These are phyloP conservation scores for Brachionus calyciflorus DNA, from an alignment of 1,140 invertebrate genomes.

Conservation along the genomic window DNA sequence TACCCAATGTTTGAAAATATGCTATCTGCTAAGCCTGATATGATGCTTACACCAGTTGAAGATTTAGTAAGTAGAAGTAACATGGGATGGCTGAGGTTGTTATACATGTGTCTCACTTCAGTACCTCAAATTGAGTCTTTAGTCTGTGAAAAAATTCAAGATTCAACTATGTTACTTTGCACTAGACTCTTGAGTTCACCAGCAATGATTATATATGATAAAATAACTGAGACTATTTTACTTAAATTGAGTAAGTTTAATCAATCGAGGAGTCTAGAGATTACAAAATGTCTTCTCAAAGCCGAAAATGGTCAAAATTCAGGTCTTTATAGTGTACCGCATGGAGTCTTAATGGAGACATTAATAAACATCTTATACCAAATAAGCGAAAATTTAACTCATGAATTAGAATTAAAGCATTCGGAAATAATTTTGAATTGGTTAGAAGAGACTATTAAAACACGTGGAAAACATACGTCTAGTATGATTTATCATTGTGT, in stretches of 20 bases:
- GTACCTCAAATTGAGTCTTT: constrained; percentile 59
- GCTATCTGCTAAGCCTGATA: constrained; percentile 53
- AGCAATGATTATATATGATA: constrained; percentile 60
- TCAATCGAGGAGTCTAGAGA: constrained; percentile 57
- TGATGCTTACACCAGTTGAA: constrained; percentile 53
- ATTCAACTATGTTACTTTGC: constrained; percentile 67
- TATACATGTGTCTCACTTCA: constrained; percentile 68
- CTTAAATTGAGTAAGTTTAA: constrained; percentile 59
- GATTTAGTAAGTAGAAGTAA: constrained; percentile 60
- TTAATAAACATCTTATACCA: constrained; percentile 80
- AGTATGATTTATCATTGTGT: constrained; percentile 36
- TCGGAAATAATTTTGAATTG: not conserved
- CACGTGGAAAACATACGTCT: not conserved
- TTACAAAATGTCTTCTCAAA: constrained; percentile 58
- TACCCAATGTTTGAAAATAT: constrained; percentile 69
- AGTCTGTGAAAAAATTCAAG: constrained; percentile 51
- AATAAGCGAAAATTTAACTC: constrained; percentile 63
- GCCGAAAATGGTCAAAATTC: not conserved
- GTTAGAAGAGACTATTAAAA: not conserved
- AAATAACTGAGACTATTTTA: constrained; percentile 59
- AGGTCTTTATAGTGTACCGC: constrained; percentile 48
- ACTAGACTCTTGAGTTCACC: constrained; percentile 72
- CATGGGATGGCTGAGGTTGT: constrained; percentile 69
- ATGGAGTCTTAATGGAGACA: constrained; percentile 53
- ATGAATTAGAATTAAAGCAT: constrained; percentile 38